These are phyloP conservation scores for Halocynthia roretzi DNA, from an alignment of 23 tunicate genomes.

Conservation along the genomic window DNA sequence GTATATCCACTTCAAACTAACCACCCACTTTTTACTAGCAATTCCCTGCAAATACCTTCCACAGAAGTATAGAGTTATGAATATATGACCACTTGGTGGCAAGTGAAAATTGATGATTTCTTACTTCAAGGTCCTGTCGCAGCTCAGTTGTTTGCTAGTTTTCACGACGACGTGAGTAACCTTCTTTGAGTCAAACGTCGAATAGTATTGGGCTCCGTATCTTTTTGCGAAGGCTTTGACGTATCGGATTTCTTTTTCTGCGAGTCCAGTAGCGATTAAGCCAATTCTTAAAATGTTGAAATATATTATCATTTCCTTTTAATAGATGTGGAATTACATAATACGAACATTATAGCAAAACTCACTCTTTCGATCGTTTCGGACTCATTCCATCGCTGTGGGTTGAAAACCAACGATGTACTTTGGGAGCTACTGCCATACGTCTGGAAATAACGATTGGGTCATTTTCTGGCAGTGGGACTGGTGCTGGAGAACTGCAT, in stretches of 20 bases:
- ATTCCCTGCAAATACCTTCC: conserved; percentile 55
- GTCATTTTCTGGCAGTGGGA: no score
- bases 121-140: conserved; percentile 82
- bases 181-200: conserved; percentile 37
- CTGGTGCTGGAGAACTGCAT: no score
- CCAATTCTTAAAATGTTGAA: conserved; percentile 21
- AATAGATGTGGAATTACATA: no score
- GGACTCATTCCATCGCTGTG: no score
- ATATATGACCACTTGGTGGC: not conserved
- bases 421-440: not conserved
- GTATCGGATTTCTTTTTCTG: conserved; percentile 26
- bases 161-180: conserved; percentile 65
- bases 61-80: not conserved
- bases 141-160: conserved; percentile 35
- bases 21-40: conserved; percentile 66
- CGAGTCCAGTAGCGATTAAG: conserved; percentile 46
- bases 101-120: not conserved
- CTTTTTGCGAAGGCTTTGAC: conserved; percentile 46
- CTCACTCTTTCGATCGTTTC: no score
- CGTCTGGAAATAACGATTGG: no score
- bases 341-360: no score
- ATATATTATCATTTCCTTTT: not conserved
- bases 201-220: conserved; percentile 35
- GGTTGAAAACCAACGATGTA: not conserved
- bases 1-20: conserved; percentile 59